Evolutionary conservation across 2,113 vertebrate species (phyloP).

Genomic region (Anser brachyrhynchus): DNA sequence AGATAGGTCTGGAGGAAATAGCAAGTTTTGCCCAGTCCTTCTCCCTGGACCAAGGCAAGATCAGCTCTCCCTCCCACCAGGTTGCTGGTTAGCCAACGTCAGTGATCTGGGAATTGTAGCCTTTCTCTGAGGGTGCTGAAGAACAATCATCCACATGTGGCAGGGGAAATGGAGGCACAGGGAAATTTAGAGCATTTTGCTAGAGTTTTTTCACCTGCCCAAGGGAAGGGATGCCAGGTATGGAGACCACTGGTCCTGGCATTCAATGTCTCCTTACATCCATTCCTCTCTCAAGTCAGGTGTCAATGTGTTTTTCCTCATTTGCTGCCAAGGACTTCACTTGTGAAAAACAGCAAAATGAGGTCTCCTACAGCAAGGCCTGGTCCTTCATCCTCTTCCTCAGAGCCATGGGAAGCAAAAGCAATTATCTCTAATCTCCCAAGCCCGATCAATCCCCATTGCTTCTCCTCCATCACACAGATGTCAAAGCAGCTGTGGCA

Average conservation of each 20-base stretch:
- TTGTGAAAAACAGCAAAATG: background rate
- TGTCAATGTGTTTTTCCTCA: accelerated
- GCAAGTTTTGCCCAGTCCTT: background rate
- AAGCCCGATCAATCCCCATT: background rate
- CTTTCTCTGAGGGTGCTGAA: background rate
- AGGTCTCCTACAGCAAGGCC: background rate
- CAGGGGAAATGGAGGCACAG: background rate
- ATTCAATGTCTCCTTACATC: background rate
- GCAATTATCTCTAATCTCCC: background rate
- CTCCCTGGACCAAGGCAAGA: background rate
- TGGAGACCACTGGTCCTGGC: background rate
- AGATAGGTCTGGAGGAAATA: background rate
- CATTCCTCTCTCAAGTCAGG: background rate
- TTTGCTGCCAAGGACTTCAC: background rate
- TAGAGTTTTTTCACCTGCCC: background rate
- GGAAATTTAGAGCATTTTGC: background rate
- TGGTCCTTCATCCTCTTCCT: background rate
- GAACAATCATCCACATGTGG: background rate
- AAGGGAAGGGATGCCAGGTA: background rate
- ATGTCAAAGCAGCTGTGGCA: slow-evolving; percentile 41
- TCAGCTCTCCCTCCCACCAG: background rate
- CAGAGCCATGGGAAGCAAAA: background rate
- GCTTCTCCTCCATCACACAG: background rate
- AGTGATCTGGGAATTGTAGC: background rate
- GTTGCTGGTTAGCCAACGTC: background rate